Evolutionary conservation across 2,113 vertebrate species (phyloP).

Genomic region (Calypte anna): DNA sequence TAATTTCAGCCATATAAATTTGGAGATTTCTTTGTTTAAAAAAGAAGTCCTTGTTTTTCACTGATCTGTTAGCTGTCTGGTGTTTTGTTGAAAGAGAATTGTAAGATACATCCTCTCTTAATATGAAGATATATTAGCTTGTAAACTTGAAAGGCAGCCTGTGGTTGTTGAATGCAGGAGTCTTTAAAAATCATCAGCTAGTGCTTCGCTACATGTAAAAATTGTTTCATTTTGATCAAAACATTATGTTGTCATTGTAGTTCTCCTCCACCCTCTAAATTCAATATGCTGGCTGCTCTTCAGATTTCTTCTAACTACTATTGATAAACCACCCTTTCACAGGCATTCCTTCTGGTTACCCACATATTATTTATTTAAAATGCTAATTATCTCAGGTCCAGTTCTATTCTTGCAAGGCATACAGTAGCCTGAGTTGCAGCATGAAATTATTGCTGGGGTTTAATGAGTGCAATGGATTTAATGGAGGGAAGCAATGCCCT

Average conservation of each 20-base stretch:
- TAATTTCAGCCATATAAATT: not conserved
- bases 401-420: not conserved
- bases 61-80: not conserved
- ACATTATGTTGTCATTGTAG: constrained; percentile 49
- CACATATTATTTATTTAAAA: not conserved
- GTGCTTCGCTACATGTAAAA: not conserved
- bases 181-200: not conserved
- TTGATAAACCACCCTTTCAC: not conserved
- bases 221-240: constrained; percentile 46
- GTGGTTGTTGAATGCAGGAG: not conserved
- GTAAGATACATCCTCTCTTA: constrained; percentile 20
- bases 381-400: not conserved
- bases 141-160: not conserved
- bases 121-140: not conserved
- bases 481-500: not conserved
- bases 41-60: not conserved
- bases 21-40: not conserved
- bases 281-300: constrained; percentile 33
- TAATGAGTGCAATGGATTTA: not conserved
- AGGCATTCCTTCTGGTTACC: not conserved
- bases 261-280: constrained; percentile 39
- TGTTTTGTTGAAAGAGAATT: constrained; percentile 17
- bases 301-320: constrained; percentile 8
- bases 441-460: not conserved
- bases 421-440: not conserved